Conservation (phyloP, 2,113 vertebrate species). For the Apodemus sylvaticus region DNA sequence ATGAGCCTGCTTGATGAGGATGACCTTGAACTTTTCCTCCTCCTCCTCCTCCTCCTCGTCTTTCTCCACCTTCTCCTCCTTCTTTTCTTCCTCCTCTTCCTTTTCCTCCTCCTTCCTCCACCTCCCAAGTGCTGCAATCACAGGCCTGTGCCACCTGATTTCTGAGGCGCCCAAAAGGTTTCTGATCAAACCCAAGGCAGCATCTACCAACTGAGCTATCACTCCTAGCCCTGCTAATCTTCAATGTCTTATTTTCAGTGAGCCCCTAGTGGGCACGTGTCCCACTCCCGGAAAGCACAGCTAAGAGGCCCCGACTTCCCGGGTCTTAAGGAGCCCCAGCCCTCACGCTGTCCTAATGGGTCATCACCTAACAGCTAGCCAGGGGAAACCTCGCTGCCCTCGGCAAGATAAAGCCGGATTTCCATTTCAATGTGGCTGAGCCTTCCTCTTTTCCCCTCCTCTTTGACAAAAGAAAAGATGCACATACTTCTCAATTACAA, state of each 20-base stretch:
- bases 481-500: not conserved
- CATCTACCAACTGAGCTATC: not conserved
- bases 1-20: not conserved
- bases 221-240: not conserved
- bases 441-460: not conserved
- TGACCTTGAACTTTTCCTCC: not conserved
- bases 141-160: not conserved
- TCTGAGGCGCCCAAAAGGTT: not conserved
- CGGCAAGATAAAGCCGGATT: not conserved
- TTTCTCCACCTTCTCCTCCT: not conserved
- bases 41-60: not conserved
- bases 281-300: not conserved
- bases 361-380: not conserved
- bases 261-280: not conserved
- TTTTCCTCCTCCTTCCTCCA: not conserved
- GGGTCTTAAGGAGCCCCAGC: not conserved
- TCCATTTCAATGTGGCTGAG: not conserved
- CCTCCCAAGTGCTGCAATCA: too few species aligned
- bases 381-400: not conserved
- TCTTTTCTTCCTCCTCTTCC: not conserved
- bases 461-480: conserved; percentile 22
- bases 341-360: not conserved
- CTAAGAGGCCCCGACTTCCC: not conserved
- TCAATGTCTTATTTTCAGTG: conserved; percentile 48
- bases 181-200: not conserved